Evolutionary conservation across 2,888 invertebrate genomes (phyloP).

Genomic region (Caenorhabditis becei): DNA sequence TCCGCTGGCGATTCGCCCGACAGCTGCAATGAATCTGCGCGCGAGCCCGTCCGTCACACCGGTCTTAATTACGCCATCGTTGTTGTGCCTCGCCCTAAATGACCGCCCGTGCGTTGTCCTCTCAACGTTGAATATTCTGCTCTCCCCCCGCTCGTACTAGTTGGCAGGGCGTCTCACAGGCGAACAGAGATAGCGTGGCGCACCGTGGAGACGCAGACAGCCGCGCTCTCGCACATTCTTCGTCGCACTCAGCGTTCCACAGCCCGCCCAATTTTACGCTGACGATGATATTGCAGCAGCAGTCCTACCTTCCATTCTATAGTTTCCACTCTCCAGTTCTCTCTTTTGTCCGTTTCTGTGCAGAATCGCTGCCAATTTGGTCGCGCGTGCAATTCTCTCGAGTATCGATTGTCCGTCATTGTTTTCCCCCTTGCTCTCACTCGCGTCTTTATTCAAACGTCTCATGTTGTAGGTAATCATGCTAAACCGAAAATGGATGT

Average conservation of each 20-base stretch:
- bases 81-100: conserved; percentile 18
- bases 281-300: conserved; percentile 17
- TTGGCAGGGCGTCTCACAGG: conserved; percentile 16
- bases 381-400: not conserved
- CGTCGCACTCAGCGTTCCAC: conserved; percentile 35
- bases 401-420: conserved; percentile 16
- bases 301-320: not conserved
- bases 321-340: not conserved
- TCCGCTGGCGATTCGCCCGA: not conserved
- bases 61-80: conserved; percentile 20
- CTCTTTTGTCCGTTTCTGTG: not conserved
- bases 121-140: conserved; percentile 45
- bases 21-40: conserved; percentile 11
- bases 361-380: not conserved
- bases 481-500: conserved; percentile 40
- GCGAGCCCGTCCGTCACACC: not conserved
- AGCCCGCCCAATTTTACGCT: conserved; percentile 25
- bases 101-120: conserved; percentile 33
- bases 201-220: conserved; percentile 18
- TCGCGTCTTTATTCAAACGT: not conserved
- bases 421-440: not conserved
- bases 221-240: conserved; percentile 54
- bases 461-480: conserved; percentile 45
- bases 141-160: conserved; percentile 41
- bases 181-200: conserved; percentile 6